Evolutionary conservation across 2,797 vertebrate genomes (phyloP), one percentile per base, ranked within the genome.

Genomic region (Catamblyrhynchus diadema): DNA sequence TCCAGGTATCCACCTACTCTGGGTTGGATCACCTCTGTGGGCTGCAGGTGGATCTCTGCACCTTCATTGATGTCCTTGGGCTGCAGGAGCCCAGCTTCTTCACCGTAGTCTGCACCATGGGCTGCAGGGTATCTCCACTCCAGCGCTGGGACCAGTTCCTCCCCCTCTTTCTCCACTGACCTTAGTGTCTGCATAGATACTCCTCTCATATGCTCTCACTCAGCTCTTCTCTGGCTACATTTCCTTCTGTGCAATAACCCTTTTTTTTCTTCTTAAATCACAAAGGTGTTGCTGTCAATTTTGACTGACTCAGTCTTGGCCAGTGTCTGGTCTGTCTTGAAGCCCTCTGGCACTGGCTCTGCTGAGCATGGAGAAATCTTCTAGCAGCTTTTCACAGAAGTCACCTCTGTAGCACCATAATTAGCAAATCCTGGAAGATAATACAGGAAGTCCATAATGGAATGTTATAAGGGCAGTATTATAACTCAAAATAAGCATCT

Each of bases 21-120:
- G 6, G 5, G 2, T 0, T 30, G n/a, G 17, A 13, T 35, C 28
- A n/a, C 11, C 16, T 37, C 6, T 14, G 16, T 3, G 27, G 42
- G n/a, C n/a, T 33, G 54, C n/a, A 56, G 22, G 54, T 56, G n/a
- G 1, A n/a, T 37, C 7, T 50, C 44, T 57, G 51, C 32, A 28
- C 9, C 10, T 3, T 42, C 13, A 16, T 1, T 42, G 50, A 24
- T 32, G 5, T n/a, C 32, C 23, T 8, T 3, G 32, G 23, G 27
- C 27, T 28, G 22, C 53, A 22, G 53, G 53, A 22, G 10, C 16
- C 30, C 39, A 61, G 17, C 9, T 53, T 32, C 13, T 23, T 12
- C 54, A 33, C 11, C 1, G 0, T 5, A 9, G 21, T 30, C 56
- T 47, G 17, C 14, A 33, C 9, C 24, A 35, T 0, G 0, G 25